phyloP scores from a whole-genome alignment of 2,113 vertebrate species.

The Gymnobelideus leadbeateri region DNA sequence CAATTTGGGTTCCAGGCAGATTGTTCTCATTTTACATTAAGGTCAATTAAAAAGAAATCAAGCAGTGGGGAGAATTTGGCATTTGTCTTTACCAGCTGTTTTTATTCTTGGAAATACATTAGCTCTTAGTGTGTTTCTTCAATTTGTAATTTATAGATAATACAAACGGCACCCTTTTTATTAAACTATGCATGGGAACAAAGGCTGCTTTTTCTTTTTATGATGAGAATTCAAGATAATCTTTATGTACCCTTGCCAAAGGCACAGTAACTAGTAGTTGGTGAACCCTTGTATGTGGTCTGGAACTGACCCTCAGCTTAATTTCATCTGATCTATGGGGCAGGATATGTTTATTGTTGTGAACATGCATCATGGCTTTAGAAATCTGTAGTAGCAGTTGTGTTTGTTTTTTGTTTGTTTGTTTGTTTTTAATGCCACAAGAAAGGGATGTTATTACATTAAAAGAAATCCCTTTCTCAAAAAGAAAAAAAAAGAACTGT shows the following conservation, averaged over 20 bases:
- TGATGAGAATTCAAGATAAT: background rate
- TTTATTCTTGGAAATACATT: constrained; percentile 74
- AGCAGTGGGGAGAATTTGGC: constrained; percentile 76
- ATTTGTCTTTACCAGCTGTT: constrained; percentile 78
- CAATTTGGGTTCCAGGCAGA: constrained; percentile 71
- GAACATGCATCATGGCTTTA: background rate
- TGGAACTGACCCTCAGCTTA: background rate
- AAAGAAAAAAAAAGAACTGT: background rate
- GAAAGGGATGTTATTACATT: background rate
- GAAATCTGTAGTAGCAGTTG: background rate
- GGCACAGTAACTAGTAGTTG: background rate
- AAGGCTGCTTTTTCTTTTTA: background rate
- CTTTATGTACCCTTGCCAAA: background rate
- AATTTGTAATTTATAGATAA: constrained; percentile 67
- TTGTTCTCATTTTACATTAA: constrained; percentile 72
- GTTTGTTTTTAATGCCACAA: background rate
- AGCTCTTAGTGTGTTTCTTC: constrained; percentile 67
- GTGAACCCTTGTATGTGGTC: background rate
- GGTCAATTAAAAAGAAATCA: constrained; percentile 56
- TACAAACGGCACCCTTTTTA: constrained; percentile 41
- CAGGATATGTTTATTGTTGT: background rate
- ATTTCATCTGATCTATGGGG: background rate
- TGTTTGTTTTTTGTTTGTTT: background rate
- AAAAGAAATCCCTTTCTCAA: background rate
- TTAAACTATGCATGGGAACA: rapidly evolving